A percentile compares a stretch with the other conserved stretches of the same genome.
Conservation (phyloP, 2,797 vertebrate genomes). For the Hybognathus amarus region DNA sequence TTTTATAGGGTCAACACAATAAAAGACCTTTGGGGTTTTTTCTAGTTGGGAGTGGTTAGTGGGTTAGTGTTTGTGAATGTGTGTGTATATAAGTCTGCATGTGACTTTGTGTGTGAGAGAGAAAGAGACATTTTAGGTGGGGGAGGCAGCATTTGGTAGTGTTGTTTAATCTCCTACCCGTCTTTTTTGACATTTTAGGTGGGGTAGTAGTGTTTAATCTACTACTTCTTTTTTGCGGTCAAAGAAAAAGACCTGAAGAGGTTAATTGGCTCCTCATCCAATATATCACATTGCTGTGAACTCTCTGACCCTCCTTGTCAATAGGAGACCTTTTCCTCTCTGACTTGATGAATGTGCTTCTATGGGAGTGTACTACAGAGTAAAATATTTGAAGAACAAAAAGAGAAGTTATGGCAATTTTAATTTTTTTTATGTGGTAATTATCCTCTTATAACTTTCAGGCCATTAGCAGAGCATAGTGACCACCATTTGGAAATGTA, state of each 20-base stretch:
- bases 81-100: constrained; percentile 63
- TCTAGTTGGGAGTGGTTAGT: constrained; percentile 79
- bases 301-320: constrained; percentile 87
- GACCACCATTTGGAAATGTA: neutral
- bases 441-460: neutral
- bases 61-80: constrained; percentile 61
- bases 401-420: neutral
- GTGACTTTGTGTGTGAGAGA: constrained; percentile 64
- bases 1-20: constrained; percentile 95
- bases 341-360: constrained; percentile 51
- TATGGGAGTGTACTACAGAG: constrained; percentile 51
- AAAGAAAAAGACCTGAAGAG: constrained; percentile 86
- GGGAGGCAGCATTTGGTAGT: constrained; percentile 53
- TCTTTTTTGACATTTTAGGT: constrained; percentile 71
- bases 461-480: neutral
- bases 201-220: constrained; percentile 77
- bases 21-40: constrained; percentile 86
- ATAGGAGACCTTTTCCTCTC: constrained; percentile 77
- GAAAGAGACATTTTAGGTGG: constrained; percentile 62
- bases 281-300: constrained; percentile 91
- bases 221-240: constrained; percentile 82
- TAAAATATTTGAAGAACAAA: neutral
- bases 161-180: constrained; percentile 84
- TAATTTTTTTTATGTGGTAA: neutral
- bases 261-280: constrained; percentile 89